phyloP scores from a whole-genome alignment of 2,797 vertebrate species.

The Parauchenoglanis ngamensis region DNA sequence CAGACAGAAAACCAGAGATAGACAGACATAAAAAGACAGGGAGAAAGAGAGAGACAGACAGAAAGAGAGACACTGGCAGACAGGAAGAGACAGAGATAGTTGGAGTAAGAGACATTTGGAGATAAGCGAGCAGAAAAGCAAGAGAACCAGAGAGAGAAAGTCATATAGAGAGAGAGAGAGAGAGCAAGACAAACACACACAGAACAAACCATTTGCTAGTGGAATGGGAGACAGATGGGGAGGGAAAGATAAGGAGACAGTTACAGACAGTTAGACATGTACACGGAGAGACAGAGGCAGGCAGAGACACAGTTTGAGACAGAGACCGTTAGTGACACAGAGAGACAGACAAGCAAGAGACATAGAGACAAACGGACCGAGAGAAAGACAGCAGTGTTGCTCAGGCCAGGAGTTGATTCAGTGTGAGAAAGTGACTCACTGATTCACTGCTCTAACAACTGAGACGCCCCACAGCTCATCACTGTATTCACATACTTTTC shows the following conservation, averaged over 20 bases:
- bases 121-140: background rate
- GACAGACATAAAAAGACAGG: background rate
- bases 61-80: background rate
- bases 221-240: background rate
- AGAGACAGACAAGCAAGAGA: background rate
- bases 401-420: background rate
- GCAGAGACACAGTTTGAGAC: too few species aligned
- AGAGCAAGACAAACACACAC: background rate
- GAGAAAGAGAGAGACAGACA: too few species aligned
- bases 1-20: background rate
- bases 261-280: background rate
- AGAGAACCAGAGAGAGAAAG: background rate
- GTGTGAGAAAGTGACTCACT: background rate
- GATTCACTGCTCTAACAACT: background rate
- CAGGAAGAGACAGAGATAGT: background rate
- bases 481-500: background rate
- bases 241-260: background rate
- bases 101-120: background rate
- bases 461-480: background rate
- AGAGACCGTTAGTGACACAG: too few species aligned
- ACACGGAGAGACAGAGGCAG: background rate
- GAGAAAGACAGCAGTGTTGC: background rate
- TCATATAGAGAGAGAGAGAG: background rate
- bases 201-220: background rate
- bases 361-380: background rate